Evolutionary conservation across 2,888 invertebrate species (phyloP), one percentile per base, ranked within the genome.

Genomic region (Tetrapedia diversipes): DNA sequence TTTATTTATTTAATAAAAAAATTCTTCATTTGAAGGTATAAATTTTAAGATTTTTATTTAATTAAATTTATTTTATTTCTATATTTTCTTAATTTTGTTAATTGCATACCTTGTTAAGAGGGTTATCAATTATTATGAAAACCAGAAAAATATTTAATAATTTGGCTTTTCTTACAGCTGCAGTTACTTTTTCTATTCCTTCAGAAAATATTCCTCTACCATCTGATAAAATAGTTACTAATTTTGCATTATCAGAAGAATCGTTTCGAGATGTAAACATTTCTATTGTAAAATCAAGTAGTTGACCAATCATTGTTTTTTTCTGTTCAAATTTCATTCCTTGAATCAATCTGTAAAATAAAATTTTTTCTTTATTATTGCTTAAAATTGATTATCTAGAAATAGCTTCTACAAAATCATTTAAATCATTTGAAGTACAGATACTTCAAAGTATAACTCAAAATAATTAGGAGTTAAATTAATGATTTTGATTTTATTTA

Each of bases 61-160:
- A 32, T 32, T 32, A 1, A 32, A 32, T 7, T n/a, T 32, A 8
- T 32, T 7, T 8, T 32, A 32, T 32, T 32, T 32, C 8, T 24
- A 4, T 27, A 49, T 47, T 19, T 6, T 29, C 4, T 22, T 34
- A 22, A 49, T 27, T 16, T 45, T 27, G 7, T 14, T 3, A 69
- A 19, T 47, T 43, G 82, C 89, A 90, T 87, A 96, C 97, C 94
- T 97, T 97, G 90, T 96, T 97, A 80, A 95, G 94, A 8, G 98
- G 98, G 93, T 97, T 98, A 91, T 99, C 99, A 54, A 99, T 95
- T 79, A 99, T 96, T 60, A 99, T 95, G 90, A 99, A 99, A 6
- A 99, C 97, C 78, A 97, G 94, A 92, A 99, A 99, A 82, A 99
- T 95, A 47, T 97, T 95, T 66, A 95, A 94, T 63, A 97, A 94